Conservation (phyloP, 2,888 invertebrate genomes). For the Nomada lathburiana region DNA sequence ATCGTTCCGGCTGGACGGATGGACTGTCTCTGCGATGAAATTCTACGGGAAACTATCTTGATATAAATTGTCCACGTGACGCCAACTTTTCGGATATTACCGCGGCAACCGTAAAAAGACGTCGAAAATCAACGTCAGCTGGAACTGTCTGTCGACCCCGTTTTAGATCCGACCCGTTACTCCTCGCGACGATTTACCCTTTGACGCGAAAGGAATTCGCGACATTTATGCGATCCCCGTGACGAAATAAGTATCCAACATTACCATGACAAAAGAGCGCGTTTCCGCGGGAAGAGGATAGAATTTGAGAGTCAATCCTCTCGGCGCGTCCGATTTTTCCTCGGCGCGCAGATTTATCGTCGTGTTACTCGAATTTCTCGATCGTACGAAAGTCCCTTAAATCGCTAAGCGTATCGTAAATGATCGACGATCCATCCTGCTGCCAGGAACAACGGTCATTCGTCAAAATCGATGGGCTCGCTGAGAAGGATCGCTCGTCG, state of each 20-base stretch:
- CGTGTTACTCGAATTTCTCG: not conserved
- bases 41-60: too few relatives aligned
- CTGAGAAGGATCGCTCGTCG: not conserved
- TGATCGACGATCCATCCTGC: slow-evolving; percentile 19
- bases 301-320: slow-evolving; percentile 14
- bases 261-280: slow-evolving; percentile 9
- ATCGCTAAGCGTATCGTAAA: slow-evolving; percentile 31
- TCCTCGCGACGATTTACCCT: not conserved
- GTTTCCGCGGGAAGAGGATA: not conserved
- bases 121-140: too few relatives aligned
- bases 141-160: not conserved
- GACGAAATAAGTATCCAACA: not conserved
- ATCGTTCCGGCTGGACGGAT: too few relatives aligned
- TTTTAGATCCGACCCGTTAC: not conserved
- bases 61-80: too few relatives aligned
- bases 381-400: slow-evolving; percentile 23
- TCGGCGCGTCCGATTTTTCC: not conserved
- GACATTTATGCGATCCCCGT: slow-evolving; percentile 2
- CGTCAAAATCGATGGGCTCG: not conserved
- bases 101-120: too few relatives aligned
- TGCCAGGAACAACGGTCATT: not conserved
- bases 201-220: not conserved
- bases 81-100: too few relatives aligned
- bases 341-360: slow-evolving; percentile 41
- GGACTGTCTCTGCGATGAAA: too few relatives aligned